Evolutionary conservation across 2,888 invertebrate species (phyloP).

Genomic region (Mythimna albipuncta): DNA sequence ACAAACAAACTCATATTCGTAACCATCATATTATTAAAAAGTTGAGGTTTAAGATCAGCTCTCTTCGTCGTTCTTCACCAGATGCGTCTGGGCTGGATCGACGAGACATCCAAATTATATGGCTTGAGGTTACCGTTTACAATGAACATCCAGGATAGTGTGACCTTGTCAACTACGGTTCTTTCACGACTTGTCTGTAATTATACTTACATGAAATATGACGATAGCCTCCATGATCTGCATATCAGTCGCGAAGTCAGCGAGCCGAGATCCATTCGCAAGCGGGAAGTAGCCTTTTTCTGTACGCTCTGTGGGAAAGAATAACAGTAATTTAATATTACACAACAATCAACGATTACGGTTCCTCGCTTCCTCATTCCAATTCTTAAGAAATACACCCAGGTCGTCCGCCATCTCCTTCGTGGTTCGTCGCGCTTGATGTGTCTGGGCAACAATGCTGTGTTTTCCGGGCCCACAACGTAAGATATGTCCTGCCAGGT

Average conservation of each 20-base stretch:
- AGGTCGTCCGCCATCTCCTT: too few relatives aligned
- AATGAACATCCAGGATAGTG: not conserved
- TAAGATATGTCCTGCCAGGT: too few relatives aligned
- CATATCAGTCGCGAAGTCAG: constrained; percentile 22
- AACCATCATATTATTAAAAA: too few relatives aligned
- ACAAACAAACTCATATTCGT: too few relatives aligned
- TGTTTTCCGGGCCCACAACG: too few relatives aligned
- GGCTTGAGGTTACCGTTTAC: not conserved
- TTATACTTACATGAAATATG: constrained; percentile 71
- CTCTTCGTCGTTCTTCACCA: not conserved
- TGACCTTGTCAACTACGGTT: not conserved
- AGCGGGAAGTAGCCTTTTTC: constrained; percentile 53
- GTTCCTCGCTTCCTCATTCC: too few relatives aligned
- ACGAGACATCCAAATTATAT: not conserved
- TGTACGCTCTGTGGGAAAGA: constrained; percentile 24
- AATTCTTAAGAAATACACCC: too few relatives aligned
- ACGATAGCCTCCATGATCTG: constrained; percentile 67
- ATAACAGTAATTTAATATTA: not conserved
- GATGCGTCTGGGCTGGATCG: not conserved
- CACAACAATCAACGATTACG: too few relatives aligned
- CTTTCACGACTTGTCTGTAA: not conserved
- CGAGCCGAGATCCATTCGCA: constrained; percentile 43
- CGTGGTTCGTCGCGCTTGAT: too few relatives aligned
- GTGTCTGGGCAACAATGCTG: too few relatives aligned
- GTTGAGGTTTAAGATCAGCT: not conserved